Percentiles rank a stretch among this genome's conserved stretches.
Evolutionary conservation across 2,113 vertebrate genomes (phyloP).

Genomic region (Sylvilagus bachmani): DNA sequence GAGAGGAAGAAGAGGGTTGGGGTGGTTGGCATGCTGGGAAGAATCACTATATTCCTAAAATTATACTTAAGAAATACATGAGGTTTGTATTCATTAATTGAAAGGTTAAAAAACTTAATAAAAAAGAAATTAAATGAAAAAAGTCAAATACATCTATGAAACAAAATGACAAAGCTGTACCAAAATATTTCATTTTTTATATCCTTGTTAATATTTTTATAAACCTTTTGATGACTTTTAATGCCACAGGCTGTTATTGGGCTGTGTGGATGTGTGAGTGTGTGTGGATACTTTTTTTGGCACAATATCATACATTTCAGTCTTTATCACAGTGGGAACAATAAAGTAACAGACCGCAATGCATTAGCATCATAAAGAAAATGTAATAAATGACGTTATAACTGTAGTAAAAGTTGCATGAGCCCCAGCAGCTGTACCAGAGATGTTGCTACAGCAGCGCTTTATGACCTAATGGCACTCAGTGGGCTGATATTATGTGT

Average conservation of each 20-base stretch:
- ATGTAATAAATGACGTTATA: conserved; percentile 92
- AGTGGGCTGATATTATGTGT: conserved; percentile 88
- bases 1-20: too few species aligned
- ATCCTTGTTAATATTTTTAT: conserved; percentile 88
- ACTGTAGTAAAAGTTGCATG: conserved; percentile 91
- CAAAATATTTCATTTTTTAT: conserved; percentile 83
- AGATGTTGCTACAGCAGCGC: conserved; percentile 86
- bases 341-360: conserved; percentile 89
- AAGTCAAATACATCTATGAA: conserved; percentile 79
- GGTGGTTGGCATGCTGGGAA: too few species aligned
- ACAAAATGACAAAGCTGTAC: conserved; percentile 84
- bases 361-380: conserved; percentile 91
- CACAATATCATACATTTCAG: conserved; percentile 87
- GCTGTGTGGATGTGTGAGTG: conserved; percentile 73
- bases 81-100: too few species aligned
- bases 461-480: conserved; percentile 89
- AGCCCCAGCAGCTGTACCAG: conserved; percentile 88
- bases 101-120: conserved; percentile 68
- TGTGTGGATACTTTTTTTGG: conserved; percentile 72
- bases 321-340: conserved; percentile 89
- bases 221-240: conserved; percentile 87
- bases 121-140: conserved; percentile 82
- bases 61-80: too few species aligned
- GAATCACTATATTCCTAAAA: too few species aligned
- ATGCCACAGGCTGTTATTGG: conserved; percentile 85